Evolutionary conservation across 2,113 vertebrate genomes (phyloP).

Genomic region (Oncorhynchus gorbuscha): DNA sequence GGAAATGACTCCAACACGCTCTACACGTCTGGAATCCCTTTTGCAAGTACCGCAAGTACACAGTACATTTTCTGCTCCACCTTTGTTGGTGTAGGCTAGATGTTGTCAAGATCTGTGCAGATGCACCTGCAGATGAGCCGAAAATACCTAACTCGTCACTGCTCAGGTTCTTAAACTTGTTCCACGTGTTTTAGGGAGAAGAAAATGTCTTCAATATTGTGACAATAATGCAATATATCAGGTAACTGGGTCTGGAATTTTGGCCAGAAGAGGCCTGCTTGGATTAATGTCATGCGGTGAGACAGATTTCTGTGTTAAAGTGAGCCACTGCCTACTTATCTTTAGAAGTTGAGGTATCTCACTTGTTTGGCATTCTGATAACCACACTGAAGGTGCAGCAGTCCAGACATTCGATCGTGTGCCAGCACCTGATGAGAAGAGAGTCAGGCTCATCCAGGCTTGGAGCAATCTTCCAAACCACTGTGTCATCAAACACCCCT

Average conservation of each 20-base stretch:
- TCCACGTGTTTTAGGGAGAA: neutral
- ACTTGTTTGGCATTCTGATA: conserved; percentile 42
- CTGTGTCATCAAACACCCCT: conserved; percentile 38
- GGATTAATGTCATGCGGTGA: too few relatives aligned
- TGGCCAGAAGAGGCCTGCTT: too few relatives aligned
- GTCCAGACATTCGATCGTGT: neutral
- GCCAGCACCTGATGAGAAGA: conserved; percentile 28
- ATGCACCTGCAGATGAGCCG: too few relatives aligned
- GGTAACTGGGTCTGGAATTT: too few relatives aligned
- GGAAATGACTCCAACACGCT: too few relatives aligned
- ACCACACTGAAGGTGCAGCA: conserved; percentile 33
- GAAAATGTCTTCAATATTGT: neutral
- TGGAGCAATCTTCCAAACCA: conserved; percentile 45
- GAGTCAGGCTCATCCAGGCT: conserved; percentile 38
- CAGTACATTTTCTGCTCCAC: too few relatives aligned
- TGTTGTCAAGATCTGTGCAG: too few relatives aligned
- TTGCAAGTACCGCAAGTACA: too few relatives aligned
- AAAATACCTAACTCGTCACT: neutral
- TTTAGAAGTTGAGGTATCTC: conserved; percentile 23
- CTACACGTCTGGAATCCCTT: too few relatives aligned
- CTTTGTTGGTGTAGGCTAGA: too few relatives aligned
- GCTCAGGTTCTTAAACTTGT: neutral
- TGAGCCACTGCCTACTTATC: neutral
- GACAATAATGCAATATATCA: neutral
- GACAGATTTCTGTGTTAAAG: neutral